These are phyloP conservation scores for Lampropteryx suffumata DNA, from an alignment of 2,888 invertebrate species.

Conservation along the genomic window DNA sequence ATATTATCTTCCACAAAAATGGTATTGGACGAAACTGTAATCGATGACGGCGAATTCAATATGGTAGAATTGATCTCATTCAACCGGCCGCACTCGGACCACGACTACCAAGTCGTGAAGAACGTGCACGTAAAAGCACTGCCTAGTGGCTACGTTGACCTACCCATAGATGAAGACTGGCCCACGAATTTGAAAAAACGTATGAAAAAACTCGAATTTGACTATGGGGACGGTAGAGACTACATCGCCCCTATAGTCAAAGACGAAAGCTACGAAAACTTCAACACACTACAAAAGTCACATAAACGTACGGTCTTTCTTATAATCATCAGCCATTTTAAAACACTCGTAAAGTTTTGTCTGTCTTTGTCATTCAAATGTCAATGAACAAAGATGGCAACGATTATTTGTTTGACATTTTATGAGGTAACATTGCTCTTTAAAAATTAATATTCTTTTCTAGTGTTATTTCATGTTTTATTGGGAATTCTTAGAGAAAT, in stretches of 20 bases:
- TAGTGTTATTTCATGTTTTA: too few relatives aligned
- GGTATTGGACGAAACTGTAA: slow-evolving; percentile 72
- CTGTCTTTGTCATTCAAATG: too few relatives aligned
- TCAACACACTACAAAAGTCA: slow-evolving; percentile 57
- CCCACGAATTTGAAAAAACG: slow-evolving; percentile 79
- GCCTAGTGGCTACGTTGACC: slow-evolving; percentile 78
- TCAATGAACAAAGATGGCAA: too few relatives aligned
- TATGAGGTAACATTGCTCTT: too few relatives aligned
- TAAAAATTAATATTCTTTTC: too few relatives aligned
- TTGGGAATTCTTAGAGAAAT: too few relatives aligned
- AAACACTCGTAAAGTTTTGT: too few relatives aligned
- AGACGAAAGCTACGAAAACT: slow-evolving; percentile 67
- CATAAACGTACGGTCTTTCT: too few relatives aligned
- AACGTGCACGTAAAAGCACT: slow-evolving; percentile 51
- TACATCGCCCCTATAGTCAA: slow-evolving; percentile 69
- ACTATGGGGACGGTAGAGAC: slow-evolving; percentile 68
- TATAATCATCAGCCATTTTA: too few relatives aligned
- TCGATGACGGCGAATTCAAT: slow-evolving; percentile 83
- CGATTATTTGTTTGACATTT: too few relatives aligned
- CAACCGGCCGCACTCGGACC: slow-evolving; percentile 74
- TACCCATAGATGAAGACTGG: slow-evolving; percentile 84
- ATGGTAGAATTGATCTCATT: slow-evolving; percentile 85
- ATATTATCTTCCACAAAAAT: slow-evolving; percentile 57
- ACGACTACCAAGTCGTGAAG: slow-evolving; percentile 77
- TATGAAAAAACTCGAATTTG: slow-evolving; percentile 73